These are phyloP conservation scores for Plutella xylostella DNA, from an alignment of 2,888 invertebrate species.

Conservation along the genomic window DNA sequence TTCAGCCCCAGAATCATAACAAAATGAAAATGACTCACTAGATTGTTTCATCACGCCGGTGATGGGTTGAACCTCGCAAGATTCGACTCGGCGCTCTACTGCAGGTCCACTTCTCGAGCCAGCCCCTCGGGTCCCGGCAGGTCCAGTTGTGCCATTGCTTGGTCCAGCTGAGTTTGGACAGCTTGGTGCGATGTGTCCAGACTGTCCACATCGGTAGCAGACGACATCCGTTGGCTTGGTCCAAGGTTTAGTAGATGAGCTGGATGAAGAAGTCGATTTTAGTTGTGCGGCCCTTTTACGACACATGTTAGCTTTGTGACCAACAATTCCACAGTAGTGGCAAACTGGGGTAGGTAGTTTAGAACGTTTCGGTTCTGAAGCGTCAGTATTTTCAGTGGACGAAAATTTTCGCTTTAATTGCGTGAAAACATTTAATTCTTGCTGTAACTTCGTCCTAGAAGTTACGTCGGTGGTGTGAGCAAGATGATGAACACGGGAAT, in stretches of 20 bases:
- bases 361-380: background rate
- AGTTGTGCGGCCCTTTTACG: background rate
- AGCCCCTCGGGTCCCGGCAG: background rate
- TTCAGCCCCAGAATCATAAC: constrained; percentile 11
- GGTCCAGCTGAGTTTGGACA: background rate
- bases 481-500: background rate
- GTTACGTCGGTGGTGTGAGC: background rate
- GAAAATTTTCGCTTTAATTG: background rate
- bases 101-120: background rate
- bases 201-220: constrained; percentile 6
- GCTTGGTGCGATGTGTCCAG: constrained; percentile 1
- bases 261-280: too few species aligned
- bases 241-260: background rate
- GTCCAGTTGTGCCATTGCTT: too few species aligned
- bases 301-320: background rate
- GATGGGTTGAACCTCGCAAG: constrained; percentile 1
- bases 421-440: background rate
- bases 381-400: background rate
- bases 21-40: constrained; percentile 12
- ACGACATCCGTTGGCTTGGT: background rate
- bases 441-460: background rate
- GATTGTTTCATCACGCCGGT: background rate
- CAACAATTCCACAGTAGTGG: background rate
- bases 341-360: background rate
- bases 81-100: background rate